Evolutionary conservation across 2,888 invertebrate genomes (phyloP).

Genomic region (Cinara cedri): DNA sequence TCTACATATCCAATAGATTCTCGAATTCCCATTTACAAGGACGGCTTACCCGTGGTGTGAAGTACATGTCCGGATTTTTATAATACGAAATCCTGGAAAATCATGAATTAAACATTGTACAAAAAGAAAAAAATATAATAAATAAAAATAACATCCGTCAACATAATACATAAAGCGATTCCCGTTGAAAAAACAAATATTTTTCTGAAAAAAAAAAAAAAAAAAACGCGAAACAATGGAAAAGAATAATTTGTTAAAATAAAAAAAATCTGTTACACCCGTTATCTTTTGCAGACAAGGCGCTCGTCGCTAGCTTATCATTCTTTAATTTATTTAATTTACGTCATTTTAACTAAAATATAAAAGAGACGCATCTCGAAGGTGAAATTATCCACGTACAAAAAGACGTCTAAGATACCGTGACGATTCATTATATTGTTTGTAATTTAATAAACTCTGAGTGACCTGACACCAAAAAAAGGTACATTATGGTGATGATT

Average conservation of each 20-base stretch:
- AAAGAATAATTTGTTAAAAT: constrained; percentile 47
- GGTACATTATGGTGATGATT: constrained; percentile 5
- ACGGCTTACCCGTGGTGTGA: too few relatives aligned
- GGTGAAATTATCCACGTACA: constrained; percentile 8
- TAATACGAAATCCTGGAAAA: too few relatives aligned
- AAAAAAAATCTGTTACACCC: constrained; percentile 25
- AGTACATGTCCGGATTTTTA: too few relatives aligned
- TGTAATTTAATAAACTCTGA: constrained; percentile 42
- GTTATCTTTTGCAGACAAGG: constrained; percentile 12
- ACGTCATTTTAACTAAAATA: constrained; percentile 17
- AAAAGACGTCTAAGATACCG: background rate
- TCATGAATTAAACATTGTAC: constrained; percentile 26
- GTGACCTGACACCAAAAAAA: constrained; percentile 14
- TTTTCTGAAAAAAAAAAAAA: background rate
- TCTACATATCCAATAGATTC: too few relatives aligned
- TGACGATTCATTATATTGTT: constrained; percentile 32
- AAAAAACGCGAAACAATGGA: constrained; percentile 40
- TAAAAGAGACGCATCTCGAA: constrained; percentile 6
- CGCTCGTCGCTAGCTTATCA: constrained; percentile 19
- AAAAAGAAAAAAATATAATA: background rate
- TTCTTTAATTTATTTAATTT: constrained; percentile 36
- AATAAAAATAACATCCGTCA: constrained; percentile 16
- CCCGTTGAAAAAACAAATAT: constrained; percentile 17
- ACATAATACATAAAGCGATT: constrained; percentile 4
- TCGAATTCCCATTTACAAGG: too few relatives aligned